Evolutionary conservation across 2,888 invertebrate genomes (phyloP).

Genomic region (Rotaria socialis): DNA sequence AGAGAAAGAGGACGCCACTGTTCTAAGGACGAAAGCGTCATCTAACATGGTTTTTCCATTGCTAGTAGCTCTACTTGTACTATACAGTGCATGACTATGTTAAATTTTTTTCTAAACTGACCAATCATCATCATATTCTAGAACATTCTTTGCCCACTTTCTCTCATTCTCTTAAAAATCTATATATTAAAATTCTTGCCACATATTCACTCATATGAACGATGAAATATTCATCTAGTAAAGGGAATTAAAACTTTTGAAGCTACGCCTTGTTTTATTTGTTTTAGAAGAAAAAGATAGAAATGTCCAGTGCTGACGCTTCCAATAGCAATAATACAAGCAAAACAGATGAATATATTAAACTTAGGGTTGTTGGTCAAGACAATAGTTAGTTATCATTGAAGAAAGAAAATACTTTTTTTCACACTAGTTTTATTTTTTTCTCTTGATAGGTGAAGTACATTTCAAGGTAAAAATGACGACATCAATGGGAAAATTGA

Average conservation of each 20-base stretch:
- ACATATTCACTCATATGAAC: background rate
- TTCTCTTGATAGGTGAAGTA: slow-evolving; percentile 62
- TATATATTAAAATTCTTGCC: background rate
- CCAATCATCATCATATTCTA: background rate
- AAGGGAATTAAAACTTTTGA: background rate
- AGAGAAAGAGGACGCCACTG: slow-evolving; percentile 13
- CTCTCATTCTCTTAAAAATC: background rate
- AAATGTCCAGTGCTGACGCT: background rate
- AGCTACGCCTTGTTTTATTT: background rate
- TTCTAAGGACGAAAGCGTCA: background rate
- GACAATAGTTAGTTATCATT: slow-evolving; percentile 54
- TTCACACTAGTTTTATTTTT: background rate
- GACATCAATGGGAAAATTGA: slow-evolving; percentile 70
- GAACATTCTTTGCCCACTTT: background rate
- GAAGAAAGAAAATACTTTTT: background rate
- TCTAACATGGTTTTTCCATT: background rate
- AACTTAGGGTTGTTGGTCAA: slow-evolving; percentile 69
- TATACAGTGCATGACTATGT: background rate
- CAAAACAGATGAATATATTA: slow-evolving; percentile 65
- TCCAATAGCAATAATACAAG: slow-evolving; percentile 19
- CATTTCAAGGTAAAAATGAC: slow-evolving; percentile 72
- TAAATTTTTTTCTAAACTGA: background rate
- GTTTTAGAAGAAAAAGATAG: background rate
- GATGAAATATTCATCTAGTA: background rate
- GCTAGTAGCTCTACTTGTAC: background rate